These are phyloP conservation scores for Diloba caeruleocephala DNA, from an alignment of 2,888 invertebrate species.

Conservation along the genomic window DNA sequence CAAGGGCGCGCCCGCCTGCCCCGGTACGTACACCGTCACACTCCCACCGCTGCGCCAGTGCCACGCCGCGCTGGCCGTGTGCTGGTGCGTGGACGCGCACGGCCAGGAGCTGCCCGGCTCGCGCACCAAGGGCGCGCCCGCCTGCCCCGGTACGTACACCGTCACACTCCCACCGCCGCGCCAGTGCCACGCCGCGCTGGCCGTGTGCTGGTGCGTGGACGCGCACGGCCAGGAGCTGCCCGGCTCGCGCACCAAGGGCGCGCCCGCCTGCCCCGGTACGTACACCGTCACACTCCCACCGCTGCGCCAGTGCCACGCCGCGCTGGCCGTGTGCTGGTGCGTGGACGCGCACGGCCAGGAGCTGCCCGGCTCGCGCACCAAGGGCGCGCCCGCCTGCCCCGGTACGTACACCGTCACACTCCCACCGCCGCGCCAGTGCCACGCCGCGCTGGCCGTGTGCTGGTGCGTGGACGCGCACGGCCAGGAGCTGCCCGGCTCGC, in stretches of 20 bases:
- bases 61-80: no score
- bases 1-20: no score
- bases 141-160: no score
- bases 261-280: constrained; percentile 70
- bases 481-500: constrained; percentile 95
- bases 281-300: no score
- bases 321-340: constrained; percentile 97
- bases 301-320: constrained; percentile 95
- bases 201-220: constrained; percentile 98
- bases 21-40: no score
- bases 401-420: no score
- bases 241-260: constrained; percentile 94
- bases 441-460: constrained; percentile 95
- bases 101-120: constrained; percentile 96
- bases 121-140: constrained; percentile 91
- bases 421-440: constrained; percentile 96
- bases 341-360: constrained; percentile 97
- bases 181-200: constrained; percentile 96
- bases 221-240: constrained; percentile 96
- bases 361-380: constrained; percentile 95
- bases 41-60: no score
- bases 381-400: constrained; percentile 83
- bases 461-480: constrained; percentile 98
- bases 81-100: no score
- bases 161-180: no score